Evolutionary conservation across 2,113 vertebrate genomes (phyloP).

Genomic region (Megaptera novaeangliae): DNA sequence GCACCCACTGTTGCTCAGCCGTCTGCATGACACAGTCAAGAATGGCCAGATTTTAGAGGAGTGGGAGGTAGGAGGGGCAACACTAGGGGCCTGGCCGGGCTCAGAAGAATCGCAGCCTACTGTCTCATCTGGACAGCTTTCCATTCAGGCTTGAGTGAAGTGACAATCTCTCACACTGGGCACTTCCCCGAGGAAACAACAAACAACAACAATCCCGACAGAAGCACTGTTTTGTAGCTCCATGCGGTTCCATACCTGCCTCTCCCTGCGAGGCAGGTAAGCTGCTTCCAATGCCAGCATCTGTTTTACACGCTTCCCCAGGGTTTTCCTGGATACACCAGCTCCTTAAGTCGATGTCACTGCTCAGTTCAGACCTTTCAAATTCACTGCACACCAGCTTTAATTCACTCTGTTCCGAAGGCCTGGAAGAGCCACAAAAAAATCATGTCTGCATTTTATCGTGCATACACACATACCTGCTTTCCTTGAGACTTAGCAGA

Average conservation of each 20-base stretch:
- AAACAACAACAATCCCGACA: rapidly evolving
- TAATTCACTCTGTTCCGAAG: constrained; percentile 86
- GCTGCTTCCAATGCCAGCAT: constrained; percentile 51
- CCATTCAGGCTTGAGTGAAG: rapidly evolving
- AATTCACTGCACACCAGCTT: constrained; percentile 85
- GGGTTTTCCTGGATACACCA: constrained; percentile 81
- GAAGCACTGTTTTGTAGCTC: rapidly evolving
- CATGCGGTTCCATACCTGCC: constrained; percentile 70
- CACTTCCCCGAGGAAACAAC: not conserved
- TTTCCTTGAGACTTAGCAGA: not conserved
- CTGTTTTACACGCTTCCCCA: constrained; percentile 80
- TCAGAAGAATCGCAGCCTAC: not conserved
- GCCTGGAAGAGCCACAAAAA: constrained; percentile 75
- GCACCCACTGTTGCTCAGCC: not conserved
- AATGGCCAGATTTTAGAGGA: not conserved
- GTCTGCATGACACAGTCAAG: rapidly evolving
- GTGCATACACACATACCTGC: not conserved
- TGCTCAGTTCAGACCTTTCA: constrained; percentile 83
- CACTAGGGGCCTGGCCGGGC: not conserved
- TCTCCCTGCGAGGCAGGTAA: constrained; percentile 73
- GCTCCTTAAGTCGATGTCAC: constrained; percentile 75
- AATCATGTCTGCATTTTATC: not conserved
- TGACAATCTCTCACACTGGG: too few species aligned
- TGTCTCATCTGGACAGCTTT: not conserved
- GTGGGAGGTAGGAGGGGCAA: rapidly evolving